phyloP scores from a whole-genome alignment of 2,113 vertebrate genomes.

The Rhegmatorhina hoffmannsi region DNA sequence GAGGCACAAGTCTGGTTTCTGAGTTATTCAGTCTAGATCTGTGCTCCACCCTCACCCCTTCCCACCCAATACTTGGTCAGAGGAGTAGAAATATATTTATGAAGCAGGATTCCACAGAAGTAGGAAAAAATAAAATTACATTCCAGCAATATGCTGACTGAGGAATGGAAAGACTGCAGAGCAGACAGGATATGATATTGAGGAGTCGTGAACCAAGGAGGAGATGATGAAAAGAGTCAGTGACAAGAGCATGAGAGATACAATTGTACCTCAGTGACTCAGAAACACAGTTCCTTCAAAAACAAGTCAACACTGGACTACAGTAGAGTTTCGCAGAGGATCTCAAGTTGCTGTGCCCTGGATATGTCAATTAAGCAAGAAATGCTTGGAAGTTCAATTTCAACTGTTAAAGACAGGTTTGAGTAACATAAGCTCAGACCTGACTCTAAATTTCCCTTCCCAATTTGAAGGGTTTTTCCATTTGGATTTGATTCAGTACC shows the following conservation, averaged over 20 bases:
- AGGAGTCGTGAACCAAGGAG: neutral
- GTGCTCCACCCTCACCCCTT: accelerated
- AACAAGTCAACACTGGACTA: neutral
- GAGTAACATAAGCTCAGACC: neutral
- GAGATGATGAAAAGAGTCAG: neutral
- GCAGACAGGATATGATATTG: neutral
- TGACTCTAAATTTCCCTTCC: neutral
- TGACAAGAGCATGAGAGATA: neutral
- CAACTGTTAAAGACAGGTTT: neutral
- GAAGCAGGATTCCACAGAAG: neutral
- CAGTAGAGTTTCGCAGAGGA: neutral
- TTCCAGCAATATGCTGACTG: neutral
- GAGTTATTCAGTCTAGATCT: neutral
- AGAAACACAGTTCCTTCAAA: neutral
- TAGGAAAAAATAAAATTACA: neutral
- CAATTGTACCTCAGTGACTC: neutral
- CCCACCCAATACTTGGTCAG: neutral
- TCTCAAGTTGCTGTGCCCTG: neutral
- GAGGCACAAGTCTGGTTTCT: neutral
- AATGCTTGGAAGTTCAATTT: neutral
- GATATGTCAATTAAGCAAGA: neutral
- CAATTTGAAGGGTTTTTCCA: neutral
- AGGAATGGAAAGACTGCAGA: neutral
- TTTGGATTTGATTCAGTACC: neutral
- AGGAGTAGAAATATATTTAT: neutral